These are phyloP conservation scores for Galaxias olidus DNA, from an alignment of 2,797 vertebrate genomes.

Conservation along the genomic window DNA sequence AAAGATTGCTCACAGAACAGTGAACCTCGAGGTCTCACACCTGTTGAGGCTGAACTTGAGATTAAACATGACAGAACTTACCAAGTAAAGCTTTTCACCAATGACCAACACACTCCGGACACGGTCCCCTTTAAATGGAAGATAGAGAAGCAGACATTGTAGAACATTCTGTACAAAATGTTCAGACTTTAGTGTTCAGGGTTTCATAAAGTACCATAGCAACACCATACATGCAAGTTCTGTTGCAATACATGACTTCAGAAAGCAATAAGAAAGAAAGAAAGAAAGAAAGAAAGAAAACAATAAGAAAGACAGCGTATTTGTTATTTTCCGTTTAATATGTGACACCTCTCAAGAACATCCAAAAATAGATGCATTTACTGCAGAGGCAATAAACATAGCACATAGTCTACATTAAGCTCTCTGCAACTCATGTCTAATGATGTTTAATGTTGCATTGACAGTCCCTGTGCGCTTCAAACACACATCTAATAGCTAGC, in stretches of 20 bases:
- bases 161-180: not conserved
- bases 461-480: constrained; percentile 16
- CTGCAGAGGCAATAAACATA: constrained; percentile 16
- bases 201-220: too few relatives aligned
- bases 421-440: constrained; percentile 15
- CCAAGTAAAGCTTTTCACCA: constrained; percentile 66
- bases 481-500: constrained; percentile 35
- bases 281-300: too few relatives aligned
- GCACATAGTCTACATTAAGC: constrained; percentile 29
- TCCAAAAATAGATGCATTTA: constrained; percentile 12
- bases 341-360: not conserved
- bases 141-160: constrained; percentile 24
- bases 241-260: too few relatives aligned
- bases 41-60: not conserved
- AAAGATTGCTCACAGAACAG: constrained; percentile 29
- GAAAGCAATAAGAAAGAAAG: too few relatives aligned
- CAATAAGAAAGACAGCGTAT: too few relatives aligned
- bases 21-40: constrained; percentile 25
- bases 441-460: constrained; percentile 37
- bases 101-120: constrained; percentile 58
- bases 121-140: constrained; percentile 63
- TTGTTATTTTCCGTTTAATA: not conserved
- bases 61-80: constrained; percentile 52
- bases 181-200: too few relatives aligned
- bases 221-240: too few relatives aligned